Percentiles rank a stretch among this genome's conserved stretches.
These are phyloP conservation scores for Pagetopsis macropterus DNA, from an alignment of 2,797 vertebrate species.

Conservation along the genomic window DNA sequence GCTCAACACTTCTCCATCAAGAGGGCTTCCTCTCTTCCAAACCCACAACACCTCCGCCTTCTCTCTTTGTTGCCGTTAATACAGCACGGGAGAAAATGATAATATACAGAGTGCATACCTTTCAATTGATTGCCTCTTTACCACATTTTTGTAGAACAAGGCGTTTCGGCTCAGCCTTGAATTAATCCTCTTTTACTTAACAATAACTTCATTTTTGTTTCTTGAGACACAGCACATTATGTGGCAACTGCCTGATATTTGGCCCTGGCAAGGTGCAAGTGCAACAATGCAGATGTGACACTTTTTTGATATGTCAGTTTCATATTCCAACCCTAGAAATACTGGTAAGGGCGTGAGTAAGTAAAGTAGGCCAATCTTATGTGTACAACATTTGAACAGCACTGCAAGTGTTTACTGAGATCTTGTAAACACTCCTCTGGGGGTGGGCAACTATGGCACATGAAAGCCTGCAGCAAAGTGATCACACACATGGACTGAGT, in stretches of 20 bases:
- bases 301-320: constrained; percentile 9
- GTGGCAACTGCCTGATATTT: constrained; percentile 32
- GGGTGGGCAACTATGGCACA: constrained; percentile 33
- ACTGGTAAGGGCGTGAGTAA: neutral
- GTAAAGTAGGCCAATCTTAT: neutral
- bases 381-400: constrained; percentile 13
- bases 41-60: constrained; percentile 39
- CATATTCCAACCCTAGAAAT: constrained; percentile 14
- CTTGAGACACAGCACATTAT: constrained; percentile 30
- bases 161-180: constrained; percentile 2
- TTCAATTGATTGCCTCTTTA: constrained; percentile 9
- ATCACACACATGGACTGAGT: constrained; percentile 36
- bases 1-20: constrained; percentile 74
- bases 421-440: constrained; percentile 55
- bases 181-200: constrained; percentile 8
- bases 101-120: constrained; percentile 20
- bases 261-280: constrained; percentile 21
- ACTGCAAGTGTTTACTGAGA: constrained; percentile 40
- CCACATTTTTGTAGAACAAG: constrained; percentile 11
- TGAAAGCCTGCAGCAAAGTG: constrained; percentile 51
- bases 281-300: constrained; percentile 14
- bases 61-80: constrained; percentile 31
- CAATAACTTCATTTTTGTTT: constrained; percentile 24
- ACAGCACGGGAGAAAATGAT: constrained; percentile 17
- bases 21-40: constrained; percentile 57